These are phyloP conservation scores for Saimiri boliviensis DNA, from an alignment of 2,113 vertebrate species.

Conservation along the genomic window DNA sequence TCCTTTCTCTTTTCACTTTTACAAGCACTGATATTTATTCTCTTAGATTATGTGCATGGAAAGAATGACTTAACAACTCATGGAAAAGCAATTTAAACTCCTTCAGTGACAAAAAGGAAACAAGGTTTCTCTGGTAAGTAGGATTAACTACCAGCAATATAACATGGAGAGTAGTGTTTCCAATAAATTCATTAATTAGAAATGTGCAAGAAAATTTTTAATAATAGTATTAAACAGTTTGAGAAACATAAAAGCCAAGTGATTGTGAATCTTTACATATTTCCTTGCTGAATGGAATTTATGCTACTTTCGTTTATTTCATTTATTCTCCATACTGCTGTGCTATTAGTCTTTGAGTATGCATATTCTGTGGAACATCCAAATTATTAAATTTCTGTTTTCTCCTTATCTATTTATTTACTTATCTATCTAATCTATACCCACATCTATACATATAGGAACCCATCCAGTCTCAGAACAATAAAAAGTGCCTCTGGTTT, in stretches of 20 bases:
- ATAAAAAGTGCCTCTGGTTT: slow-evolving; percentile 29
- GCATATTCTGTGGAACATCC: slow-evolving; percentile 74
- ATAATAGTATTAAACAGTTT: slow-evolving; percentile 53
- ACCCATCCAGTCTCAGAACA: slow-evolving; percentile 49
- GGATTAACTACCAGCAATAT: not conserved
- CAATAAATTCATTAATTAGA: slow-evolving; percentile 67
- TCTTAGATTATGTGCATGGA: not conserved
- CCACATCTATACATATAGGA: not conserved
- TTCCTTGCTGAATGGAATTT: slow-evolving; percentile 40
- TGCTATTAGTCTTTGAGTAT: slow-evolving; percentile 65
- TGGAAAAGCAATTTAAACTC: not conserved
- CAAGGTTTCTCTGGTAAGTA: not conserved
- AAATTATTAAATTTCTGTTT: slow-evolving; percentile 78
- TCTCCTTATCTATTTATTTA: slow-evolving; percentile 41
- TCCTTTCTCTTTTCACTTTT: not conserved
- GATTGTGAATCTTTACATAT: not conserved
- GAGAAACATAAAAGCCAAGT: slow-evolving; percentile 13
- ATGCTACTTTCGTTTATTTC: not conserved
- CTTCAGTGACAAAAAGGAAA: not conserved
- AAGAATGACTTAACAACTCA: slow-evolving; percentile 46
- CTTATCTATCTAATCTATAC: not conserved
- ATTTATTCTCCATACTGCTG: slow-evolving; percentile 73
- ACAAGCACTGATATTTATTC: slow-evolving; percentile 51
- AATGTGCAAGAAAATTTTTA: slow-evolving; percentile 56
- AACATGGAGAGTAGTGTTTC: slow-evolving; percentile 16